These are phyloP conservation scores for Heliothis peltigera DNA, from an alignment of 2,888 invertebrate genomes.

Conservation along the genomic window DNA sequence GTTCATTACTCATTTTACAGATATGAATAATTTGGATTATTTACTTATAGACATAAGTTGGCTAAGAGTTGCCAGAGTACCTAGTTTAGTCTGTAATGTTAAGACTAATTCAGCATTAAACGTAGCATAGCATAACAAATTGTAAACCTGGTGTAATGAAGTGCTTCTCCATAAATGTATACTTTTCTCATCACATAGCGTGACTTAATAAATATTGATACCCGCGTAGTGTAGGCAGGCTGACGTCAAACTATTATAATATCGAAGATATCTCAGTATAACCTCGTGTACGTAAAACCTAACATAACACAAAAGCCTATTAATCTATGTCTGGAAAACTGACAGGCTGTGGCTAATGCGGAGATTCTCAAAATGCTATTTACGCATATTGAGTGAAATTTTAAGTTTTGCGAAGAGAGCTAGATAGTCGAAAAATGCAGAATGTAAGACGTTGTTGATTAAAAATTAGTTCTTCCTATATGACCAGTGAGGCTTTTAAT, in stretches of 20 bases:
- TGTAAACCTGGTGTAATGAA: constrained; percentile 1
- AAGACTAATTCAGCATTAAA: constrained; percentile 3
- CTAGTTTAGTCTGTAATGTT: not conserved
- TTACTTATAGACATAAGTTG: no score
- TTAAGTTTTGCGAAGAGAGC: no score
- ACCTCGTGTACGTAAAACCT: constrained; percentile 1
- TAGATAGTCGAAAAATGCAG: no score
- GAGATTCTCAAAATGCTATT: constrained; percentile 4
- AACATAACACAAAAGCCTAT: constrained; percentile 11
- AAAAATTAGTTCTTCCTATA: no score
- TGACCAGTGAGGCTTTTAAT: no score
- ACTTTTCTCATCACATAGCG: constrained; percentile 12
- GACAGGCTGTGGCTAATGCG: not conserved
- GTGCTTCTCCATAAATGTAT: constrained; percentile 2
- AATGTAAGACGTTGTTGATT: no score
- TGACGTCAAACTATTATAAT: constrained; percentile 31
- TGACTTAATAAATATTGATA: constrained; percentile 26
- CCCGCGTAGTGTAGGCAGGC: constrained; percentile 1
- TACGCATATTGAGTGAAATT: not conserved
- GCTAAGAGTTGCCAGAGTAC: not conserved
- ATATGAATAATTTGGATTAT: no score
- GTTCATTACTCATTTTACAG: no score
- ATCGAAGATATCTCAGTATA: constrained; percentile 17
- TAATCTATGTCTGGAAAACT: constrained; percentile 5
- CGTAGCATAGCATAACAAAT: not conserved